Base-by-base conservation (phyloP, 2,797 vertebrate genomes). In the Coracias cyanogaster region DNA sequence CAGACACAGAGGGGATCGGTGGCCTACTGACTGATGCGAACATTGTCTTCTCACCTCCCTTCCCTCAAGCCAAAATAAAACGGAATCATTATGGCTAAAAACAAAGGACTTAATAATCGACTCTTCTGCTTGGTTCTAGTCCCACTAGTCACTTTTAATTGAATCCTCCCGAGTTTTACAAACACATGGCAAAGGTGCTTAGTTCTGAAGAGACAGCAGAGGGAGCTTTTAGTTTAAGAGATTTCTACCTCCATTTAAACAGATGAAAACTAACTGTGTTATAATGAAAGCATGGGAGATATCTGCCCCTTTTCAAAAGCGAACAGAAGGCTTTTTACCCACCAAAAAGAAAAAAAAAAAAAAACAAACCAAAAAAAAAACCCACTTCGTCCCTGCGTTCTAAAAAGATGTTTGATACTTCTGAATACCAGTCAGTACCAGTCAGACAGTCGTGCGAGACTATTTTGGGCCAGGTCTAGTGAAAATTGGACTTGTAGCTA, bases 141-240 rank as follows among this genome's bases (percentile, higher is more conserved):
- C 18, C 52, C 20, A 55, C 1, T 19, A 13, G 25, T 54, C 54
- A 17, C 21, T 76, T 83, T 80, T 16, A 71, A 35, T 3, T 35
- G 14, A 54, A 28, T 22, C 28, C 65, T 55, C 21, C 69, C 43
- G 7, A 24, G 29, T 51, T 61, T 54, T 74, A 82, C 45, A 65
- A 76, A 48, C 7, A 29, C 2, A 2, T 6, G 17, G 28, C 33
- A 52, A 82, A 86, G 29, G 62, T 90, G 94, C 55, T 25, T 67
- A 62, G 62, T 46, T 64, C 67, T 39, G 60, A 82, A 41, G 33
- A 54, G 60, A 93, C 93, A 96, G 83, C 37, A 94, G 91, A 95
- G 90, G 96, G 93, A 95, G 88, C 93, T 87, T 95, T 89, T 9
- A 46, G 60, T 71, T 84, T 73, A 82, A 86, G 57, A 86, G 41